phyloP scores from a whole-genome alignment of 2,797 vertebrate species.

The Lagodon rhomboides region DNA sequence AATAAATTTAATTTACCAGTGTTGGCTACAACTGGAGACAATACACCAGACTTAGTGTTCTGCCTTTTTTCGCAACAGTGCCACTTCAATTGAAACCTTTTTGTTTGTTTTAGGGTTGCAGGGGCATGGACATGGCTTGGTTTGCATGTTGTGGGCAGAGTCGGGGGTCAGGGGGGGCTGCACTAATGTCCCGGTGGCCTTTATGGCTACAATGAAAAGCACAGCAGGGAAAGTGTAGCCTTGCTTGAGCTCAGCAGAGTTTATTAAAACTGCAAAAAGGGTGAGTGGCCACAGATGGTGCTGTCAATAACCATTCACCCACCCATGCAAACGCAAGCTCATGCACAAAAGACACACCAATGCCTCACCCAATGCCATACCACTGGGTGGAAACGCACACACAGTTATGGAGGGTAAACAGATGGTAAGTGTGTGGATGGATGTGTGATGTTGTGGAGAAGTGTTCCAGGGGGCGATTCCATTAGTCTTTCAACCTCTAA shows the following conservation, averaged over 20 bases:
- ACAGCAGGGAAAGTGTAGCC: slow-evolving; percentile 70
- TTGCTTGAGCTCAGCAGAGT: slow-evolving; percentile 69
- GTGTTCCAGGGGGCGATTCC: slow-evolving; percentile 54
- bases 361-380: slow-evolving; percentile 59
- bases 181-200: slow-evolving; percentile 57
- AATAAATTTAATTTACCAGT: slow-evolving; percentile 39
- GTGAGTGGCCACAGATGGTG: slow-evolving; percentile 82
- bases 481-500: slow-evolving; percentile 54
- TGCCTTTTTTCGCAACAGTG: slow-evolving; percentile 34
- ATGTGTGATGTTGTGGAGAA: slow-evolving; percentile 45
- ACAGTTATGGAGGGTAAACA: slow-evolving; percentile 39
- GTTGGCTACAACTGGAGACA: slow-evolving; percentile 42
- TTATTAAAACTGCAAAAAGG: slow-evolving; percentile 83
- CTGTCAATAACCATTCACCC: slow-evolving; percentile 81
- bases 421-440: slow-evolving; percentile 70
- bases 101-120: slow-evolving; percentile 51
- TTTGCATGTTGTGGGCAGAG: not conserved
- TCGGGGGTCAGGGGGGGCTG: slow-evolving; percentile 32
- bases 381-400: slow-evolving; percentile 35
- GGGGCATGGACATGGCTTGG: slow-evolving; percentile 9
- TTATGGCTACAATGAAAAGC: slow-evolving; percentile 78
- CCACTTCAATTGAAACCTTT: slow-evolving; percentile 45
- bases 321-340: slow-evolving; percentile 53
- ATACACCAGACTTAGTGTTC: slow-evolving; percentile 34
- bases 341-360: slow-evolving; percentile 57